Conservation (phyloP, 1,140 invertebrate genomes). For the Limonius californicus region DNA sequence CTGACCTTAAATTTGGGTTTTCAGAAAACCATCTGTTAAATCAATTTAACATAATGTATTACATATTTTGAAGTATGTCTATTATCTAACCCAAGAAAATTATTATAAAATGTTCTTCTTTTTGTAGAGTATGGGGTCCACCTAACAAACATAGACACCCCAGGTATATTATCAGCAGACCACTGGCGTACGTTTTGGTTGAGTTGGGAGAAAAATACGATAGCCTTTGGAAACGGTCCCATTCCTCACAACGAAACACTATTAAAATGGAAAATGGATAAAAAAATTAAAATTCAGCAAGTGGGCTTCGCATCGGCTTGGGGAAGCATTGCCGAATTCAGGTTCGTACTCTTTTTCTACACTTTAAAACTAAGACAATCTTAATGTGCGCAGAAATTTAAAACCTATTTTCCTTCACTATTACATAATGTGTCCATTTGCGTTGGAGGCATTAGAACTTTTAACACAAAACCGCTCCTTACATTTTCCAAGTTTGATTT, state of each 20-base stretch:
- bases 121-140: conserved; percentile 57
- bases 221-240: conserved; percentile 55
- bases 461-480: neutral
- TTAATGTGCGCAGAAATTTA: too few relatives aligned
- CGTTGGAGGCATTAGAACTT: too few relatives aligned
- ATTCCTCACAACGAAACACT: conserved; percentile 50
- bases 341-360: conserved; percentile 37
- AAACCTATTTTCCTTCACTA: too few relatives aligned
- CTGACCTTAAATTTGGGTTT: too few relatives aligned
- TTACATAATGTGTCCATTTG: too few relatives aligned
- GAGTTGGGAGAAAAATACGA: conserved; percentile 55
- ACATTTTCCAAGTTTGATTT: too few relatives aligned
- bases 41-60: too few relatives aligned
- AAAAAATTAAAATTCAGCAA: conserved; percentile 54
- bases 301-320: conserved; percentile 59
- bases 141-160: conserved; percentile 52
- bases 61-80: too few relatives aligned
- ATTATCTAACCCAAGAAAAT: too few relatives aligned
- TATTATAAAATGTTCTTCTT: neutral
- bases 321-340: conserved; percentile 60
- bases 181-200: conserved; percentile 59
- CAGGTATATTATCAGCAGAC: conserved; percentile 48
- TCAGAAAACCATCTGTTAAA: too few relatives aligned
- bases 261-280: conserved; percentile 54
- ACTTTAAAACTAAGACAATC: too few relatives aligned